phyloP scores from a whole-genome alignment of 1,140 invertebrate species.

The Temnothorax curvispinosus region DNA sequence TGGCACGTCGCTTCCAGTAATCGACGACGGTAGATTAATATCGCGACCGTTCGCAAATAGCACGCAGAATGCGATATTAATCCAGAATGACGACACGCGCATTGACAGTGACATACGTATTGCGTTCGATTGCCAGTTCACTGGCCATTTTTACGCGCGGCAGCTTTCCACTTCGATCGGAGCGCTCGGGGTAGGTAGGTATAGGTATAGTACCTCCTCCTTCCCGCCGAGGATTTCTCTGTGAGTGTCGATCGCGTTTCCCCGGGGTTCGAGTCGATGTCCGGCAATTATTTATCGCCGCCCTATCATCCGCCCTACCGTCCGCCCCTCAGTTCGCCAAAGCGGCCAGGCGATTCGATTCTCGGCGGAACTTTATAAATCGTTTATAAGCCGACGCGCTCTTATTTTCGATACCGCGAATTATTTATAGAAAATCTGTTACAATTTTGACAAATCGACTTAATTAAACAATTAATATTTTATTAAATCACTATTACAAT shows the following conservation, averaged over 20 bases:
- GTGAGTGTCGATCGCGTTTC: conserved; percentile 58
- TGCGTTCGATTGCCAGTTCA: conserved; percentile 42
- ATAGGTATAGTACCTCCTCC: conserved; percentile 13
- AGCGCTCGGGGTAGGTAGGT: not conserved
- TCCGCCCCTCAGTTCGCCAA: conserved; percentile 32
- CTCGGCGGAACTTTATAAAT: conserved; percentile 47
- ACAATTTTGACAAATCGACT: not conserved
- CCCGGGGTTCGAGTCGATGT: conserved; percentile 52
- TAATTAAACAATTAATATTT: not conserved
- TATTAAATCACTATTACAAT: not conserved
- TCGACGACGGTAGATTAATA: conserved; percentile 58
- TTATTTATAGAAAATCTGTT: not conserved
- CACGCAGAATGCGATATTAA: conserved; percentile 52
- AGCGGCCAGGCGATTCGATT: conserved; percentile 43
- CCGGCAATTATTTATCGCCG: conserved; percentile 59
- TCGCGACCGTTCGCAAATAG: conserved; percentile 41
- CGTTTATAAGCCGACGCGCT: conserved; percentile 36
- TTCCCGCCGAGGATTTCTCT: conserved; percentile 45
- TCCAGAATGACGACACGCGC: conserved; percentile 42
- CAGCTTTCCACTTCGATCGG: conserved; percentile 36
- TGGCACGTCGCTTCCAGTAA: conserved; percentile 51
- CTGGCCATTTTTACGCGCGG: conserved; percentile 46
- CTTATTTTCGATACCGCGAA: not conserved
- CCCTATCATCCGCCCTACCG: conserved; percentile 46
- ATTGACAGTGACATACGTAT: conserved; percentile 57